These are phyloP conservation scores for Argyresthia albistria DNA, from an alignment of 2,888 invertebrate species.

Conservation along the genomic window DNA sequence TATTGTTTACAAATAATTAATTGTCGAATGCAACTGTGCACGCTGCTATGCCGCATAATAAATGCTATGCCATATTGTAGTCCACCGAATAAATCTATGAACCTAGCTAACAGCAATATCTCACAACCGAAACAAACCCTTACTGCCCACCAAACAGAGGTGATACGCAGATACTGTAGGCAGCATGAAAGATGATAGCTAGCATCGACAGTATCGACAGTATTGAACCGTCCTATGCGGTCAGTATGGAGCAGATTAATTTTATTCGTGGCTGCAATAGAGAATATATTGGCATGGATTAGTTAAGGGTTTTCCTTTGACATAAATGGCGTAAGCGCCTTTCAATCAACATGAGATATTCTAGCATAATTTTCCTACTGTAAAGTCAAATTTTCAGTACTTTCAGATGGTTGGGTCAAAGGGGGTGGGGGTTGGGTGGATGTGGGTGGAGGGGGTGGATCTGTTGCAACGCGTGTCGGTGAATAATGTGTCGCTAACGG, in stretches of 20 bases:
- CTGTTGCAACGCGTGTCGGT: slow-evolving; percentile 62
- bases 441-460: slow-evolving; percentile 50
- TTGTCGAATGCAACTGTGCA: slow-evolving; percentile 60
- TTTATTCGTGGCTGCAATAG: slow-evolving; percentile 62
- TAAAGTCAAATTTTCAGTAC: neutral
- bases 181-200: slow-evolving; percentile 1
- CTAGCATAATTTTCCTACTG: slow-evolving; percentile 9
- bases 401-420: neutral
- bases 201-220: slow-evolving; percentile 13
- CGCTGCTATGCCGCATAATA: slow-evolving; percentile 59
- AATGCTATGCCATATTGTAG: slow-evolving; percentile 51
- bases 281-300: slow-evolving; percentile 67
- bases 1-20: slow-evolving; percentile 70
- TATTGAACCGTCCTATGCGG: slow-evolving; percentile 42
- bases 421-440: slow-evolving; percentile 18
- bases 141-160: slow-evolving; percentile 16
- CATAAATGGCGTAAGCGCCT: slow-evolving; percentile 17
- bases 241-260: slow-evolving; percentile 59
- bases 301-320: slow-evolving; percentile 42
- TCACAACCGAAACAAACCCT: slow-evolving; percentile 17
- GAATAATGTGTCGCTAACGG: slow-evolving; percentile 68
- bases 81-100: slow-evolving; percentile 31
- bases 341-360: slow-evolving; percentile 7
- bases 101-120: neutral
- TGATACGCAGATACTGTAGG: slow-evolving; percentile 14